Evolutionary conservation across 2,797 vertebrate genomes (phyloP).

Genomic region (Clarias laeviceps): DNA sequence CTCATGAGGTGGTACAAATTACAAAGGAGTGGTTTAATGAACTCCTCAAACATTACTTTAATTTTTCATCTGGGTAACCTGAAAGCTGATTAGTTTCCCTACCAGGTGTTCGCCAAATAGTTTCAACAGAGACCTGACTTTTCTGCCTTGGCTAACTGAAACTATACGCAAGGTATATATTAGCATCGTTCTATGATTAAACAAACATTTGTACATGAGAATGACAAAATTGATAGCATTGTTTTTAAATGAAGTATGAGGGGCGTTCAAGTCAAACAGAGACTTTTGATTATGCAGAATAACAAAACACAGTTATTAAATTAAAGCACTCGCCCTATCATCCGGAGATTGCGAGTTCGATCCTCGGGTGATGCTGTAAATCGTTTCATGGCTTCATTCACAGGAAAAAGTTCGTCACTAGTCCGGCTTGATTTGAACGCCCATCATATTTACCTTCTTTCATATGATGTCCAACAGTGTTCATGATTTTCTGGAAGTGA

Average conservation of each 20-base stretch:
- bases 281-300: no score
- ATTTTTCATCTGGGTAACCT: constrained; percentile 19
- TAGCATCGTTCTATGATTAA: neutral
- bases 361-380: no score
- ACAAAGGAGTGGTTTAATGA: constrained; percentile 4
- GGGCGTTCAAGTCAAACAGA: no score
- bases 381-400: no score
- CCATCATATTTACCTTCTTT: neutral
- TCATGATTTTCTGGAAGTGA: neutral
- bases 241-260: no score
- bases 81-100: constrained; percentile 4
- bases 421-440: no score
- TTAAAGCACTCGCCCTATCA: no score
- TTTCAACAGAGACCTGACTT: neutral
- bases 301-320: no score
- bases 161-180: neutral
- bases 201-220: neutral
- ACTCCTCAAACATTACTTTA: constrained; percentile 8
- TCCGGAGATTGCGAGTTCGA: no score
- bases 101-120: neutral
- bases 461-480: neutral
- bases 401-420: no score
- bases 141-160: neutral
- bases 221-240: neutral
- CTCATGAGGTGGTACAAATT: constrained; percentile 20